These are phyloP conservation scores for Hemistola chrysoprasaria DNA, from an alignment of 2,888 invertebrate genomes.

Conservation along the genomic window DNA sequence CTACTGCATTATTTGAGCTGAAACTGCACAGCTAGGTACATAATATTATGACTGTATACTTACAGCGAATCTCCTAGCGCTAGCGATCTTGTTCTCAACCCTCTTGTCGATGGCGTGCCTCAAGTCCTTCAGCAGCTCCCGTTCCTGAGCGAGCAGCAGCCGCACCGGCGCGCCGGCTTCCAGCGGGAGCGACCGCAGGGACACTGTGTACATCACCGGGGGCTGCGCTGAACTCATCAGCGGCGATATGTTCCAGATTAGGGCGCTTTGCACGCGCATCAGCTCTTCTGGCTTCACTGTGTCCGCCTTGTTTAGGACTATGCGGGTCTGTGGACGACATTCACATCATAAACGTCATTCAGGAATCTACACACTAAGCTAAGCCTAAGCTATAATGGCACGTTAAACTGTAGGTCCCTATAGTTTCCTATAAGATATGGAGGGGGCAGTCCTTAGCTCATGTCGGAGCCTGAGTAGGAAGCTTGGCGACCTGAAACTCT, in stretches of 20 bases:
- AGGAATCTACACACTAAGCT: no score
- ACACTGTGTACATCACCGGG: conserved; percentile 94
- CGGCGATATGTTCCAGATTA: conserved; percentile 98
- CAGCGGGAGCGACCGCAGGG: conserved; percentile 93
- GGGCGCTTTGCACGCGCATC: conserved; percentile 95
- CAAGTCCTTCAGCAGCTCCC: conserved; percentile 92
- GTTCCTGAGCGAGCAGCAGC: conserved; percentile 93
- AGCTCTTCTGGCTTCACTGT: conserved; percentile 95
- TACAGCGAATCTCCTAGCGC: conserved; percentile 97
- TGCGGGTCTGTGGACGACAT: conserved; percentile 88
- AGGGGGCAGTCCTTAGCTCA: no score
- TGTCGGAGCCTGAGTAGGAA: no score
- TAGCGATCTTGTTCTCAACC: conserved; percentile 96
- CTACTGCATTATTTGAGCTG: no score
- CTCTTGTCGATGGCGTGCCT: conserved; percentile 92
- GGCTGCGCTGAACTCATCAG: conserved; percentile 97
- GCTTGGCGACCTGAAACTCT: no score
- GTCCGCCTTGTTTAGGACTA: conserved; percentile 97
- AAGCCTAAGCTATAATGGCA: no score
- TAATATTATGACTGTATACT: conserved; percentile 52
- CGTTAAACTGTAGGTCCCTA: no score
- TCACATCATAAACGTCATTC: no score
- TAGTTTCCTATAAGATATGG: no score
- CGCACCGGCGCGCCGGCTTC: conserved; percentile 91
- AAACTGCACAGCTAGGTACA: no score